Percentiles rank a stretch among this genome's conserved stretches.
These are phyloP conservation scores for Pangasianodon gigas DNA, from an alignment of 2,113 vertebrate genomes.

Conservation along the genomic window DNA sequence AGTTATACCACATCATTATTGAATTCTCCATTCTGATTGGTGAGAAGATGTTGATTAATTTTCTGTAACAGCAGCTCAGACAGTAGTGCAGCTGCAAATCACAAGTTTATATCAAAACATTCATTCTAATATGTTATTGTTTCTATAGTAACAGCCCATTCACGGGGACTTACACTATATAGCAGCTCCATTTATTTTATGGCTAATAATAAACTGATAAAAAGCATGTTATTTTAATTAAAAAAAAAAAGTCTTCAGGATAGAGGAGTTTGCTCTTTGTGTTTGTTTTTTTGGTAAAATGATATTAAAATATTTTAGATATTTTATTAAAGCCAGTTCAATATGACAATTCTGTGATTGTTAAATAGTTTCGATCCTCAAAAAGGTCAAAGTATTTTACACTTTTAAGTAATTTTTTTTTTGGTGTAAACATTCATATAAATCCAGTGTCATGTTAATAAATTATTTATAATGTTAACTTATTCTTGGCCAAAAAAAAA, in stretches of 20 bases:
- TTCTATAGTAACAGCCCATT: neutral
- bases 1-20: no score
- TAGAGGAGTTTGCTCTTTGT: neutral
- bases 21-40: no score
- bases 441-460: neutral
- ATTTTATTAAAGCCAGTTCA: neutral
- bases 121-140: neutral
- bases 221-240: neutral
- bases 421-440: neutral
- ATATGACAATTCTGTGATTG: neutral
- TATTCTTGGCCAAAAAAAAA: neutral
- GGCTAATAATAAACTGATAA: neutral
- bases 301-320: neutral
- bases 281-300: neutral
- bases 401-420: neutral
- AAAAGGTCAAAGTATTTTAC: neutral
- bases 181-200: neutral
- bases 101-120: no score
- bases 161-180: neutral
- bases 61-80: no score
- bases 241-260: neutral
- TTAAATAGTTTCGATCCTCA: neutral
- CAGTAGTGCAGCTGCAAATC: no score
- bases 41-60: no score
- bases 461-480: neutral